phyloP scores from a whole-genome alignment of 1,140 invertebrate genomes.

The Pinna nobilis region DNA sequence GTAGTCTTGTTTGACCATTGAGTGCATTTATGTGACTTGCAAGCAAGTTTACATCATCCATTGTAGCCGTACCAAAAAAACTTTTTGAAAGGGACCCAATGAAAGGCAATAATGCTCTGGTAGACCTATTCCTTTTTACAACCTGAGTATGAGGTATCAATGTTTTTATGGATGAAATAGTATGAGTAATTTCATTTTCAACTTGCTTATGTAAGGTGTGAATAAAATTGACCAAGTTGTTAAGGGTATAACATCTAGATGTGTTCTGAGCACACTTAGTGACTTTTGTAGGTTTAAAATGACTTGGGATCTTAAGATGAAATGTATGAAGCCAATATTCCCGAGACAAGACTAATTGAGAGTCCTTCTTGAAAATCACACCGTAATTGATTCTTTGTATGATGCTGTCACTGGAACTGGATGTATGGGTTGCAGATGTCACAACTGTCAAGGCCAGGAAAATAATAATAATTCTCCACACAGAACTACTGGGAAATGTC shows the following conservation, averaged over 20 bases:
- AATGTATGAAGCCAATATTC: slow-evolving; percentile 27
- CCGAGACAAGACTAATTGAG: not conserved
- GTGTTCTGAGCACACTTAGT: too few species aligned
- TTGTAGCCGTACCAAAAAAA: slow-evolving; percentile 18
- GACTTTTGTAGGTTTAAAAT: not conserved
- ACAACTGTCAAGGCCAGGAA: too few species aligned
- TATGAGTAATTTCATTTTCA: too few species aligned
- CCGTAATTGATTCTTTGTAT: slow-evolving; percentile 20
- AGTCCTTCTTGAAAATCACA: slow-evolving; percentile 1
- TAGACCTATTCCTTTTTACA: not conserved
- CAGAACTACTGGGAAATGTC: too few species aligned
- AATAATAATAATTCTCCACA: too few species aligned
- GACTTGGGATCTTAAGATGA: not conserved
- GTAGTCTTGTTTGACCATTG: not conserved
- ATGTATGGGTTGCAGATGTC: too few species aligned
- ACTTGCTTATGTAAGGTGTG: too few species aligned
- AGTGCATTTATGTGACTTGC: slow-evolving; percentile 29
- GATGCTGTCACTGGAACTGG: not conserved
- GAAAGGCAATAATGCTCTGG: slow-evolving; percentile 6
- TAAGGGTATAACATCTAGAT: too few species aligned
- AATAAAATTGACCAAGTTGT: too few species aligned
- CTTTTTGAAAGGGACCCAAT: slow-evolving; percentile 3
- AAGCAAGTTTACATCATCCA: slow-evolving; percentile 13
- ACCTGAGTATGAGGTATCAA: slow-evolving; percentile 1
- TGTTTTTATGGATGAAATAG: not conserved